These are phyloP conservation scores for Ataeniobius toweri DNA, from an alignment of 2,797 vertebrate species.

Conservation along the genomic window DNA sequence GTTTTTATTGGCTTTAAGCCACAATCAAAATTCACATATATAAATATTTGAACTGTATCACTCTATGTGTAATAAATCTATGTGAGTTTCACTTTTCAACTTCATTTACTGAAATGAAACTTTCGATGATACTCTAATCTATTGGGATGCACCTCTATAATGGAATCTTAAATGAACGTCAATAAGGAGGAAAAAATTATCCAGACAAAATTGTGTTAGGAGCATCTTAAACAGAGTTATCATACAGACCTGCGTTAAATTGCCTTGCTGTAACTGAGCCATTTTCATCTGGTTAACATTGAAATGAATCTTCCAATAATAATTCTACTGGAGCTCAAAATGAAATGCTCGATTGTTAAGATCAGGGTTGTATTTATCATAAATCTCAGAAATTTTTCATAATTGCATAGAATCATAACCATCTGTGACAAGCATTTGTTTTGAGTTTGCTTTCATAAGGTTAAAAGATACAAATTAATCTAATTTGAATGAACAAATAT, in stretches of 20 bases:
- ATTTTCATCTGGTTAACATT: neutral
- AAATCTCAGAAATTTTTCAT: neutral
- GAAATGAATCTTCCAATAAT: neutral
- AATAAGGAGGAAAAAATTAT: neutral
- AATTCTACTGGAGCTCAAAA: neutral
- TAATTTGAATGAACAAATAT: slow-evolving; percentile 19
- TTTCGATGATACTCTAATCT: slow-evolving; percentile 2
- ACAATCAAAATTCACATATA: neutral
- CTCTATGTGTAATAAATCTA: neutral
- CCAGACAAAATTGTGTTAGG: neutral
- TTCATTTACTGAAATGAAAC: neutral
- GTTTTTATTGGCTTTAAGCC: neutral
- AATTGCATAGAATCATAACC: neutral
- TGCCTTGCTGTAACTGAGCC: neutral
- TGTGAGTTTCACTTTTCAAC: neutral
- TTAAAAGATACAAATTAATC: slow-evolving; percentile 29
- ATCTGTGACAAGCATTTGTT: neutral
- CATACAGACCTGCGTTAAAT: neutral
- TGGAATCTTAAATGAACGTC: neutral
- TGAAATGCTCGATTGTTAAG: neutral
- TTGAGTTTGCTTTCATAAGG: neutral
- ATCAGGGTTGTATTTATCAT: neutral
- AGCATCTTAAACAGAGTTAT: neutral
- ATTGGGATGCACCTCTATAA: neutral
- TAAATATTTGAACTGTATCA: neutral